Evolutionary conservation across 2,888 invertebrate genomes (phyloP).

Genomic region (Tridacna gigas): DNA sequence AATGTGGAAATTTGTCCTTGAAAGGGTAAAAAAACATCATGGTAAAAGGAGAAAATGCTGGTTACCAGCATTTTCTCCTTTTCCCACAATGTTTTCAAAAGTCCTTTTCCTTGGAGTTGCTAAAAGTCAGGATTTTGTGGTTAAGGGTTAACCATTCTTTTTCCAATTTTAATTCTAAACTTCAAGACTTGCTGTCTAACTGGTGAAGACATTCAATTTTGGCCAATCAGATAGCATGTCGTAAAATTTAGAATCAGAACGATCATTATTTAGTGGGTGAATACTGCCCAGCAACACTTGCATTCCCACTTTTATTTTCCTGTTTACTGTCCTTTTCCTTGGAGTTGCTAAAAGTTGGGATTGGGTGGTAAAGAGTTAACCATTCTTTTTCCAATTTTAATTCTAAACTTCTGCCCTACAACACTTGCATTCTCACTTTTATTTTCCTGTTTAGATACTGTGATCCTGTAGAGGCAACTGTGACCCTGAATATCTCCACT

Average conservation of each 20-base stretch:
- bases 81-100: constrained; percentile 3
- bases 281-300: too few species aligned
- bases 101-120: not conserved
- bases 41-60: constrained; percentile 4
- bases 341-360: too few species aligned
- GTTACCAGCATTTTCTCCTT: not conserved
- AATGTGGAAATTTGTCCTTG: not conserved
- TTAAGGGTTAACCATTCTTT: not conserved
- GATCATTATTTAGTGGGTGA: too few species aligned
- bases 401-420: too few species aligned
- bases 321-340: too few species aligned
- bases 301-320: not conserved
- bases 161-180: too few species aligned
- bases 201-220: too few species aligned
- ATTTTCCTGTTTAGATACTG: constrained; percentile 72
- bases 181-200: too few species aligned
- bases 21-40: not conserved
- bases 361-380: too few species aligned
- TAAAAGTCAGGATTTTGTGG: not conserved
- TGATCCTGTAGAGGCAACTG: constrained; percentile 77
- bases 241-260: too few species aligned
- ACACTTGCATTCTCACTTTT: not conserved
- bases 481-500: constrained; percentile 56
- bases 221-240: too few species aligned
- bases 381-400: too few species aligned